These are phyloP conservation scores for Nomia melanderi DNA, from an alignment of 1,140 invertebrate genomes.

Conservation along the genomic window DNA sequence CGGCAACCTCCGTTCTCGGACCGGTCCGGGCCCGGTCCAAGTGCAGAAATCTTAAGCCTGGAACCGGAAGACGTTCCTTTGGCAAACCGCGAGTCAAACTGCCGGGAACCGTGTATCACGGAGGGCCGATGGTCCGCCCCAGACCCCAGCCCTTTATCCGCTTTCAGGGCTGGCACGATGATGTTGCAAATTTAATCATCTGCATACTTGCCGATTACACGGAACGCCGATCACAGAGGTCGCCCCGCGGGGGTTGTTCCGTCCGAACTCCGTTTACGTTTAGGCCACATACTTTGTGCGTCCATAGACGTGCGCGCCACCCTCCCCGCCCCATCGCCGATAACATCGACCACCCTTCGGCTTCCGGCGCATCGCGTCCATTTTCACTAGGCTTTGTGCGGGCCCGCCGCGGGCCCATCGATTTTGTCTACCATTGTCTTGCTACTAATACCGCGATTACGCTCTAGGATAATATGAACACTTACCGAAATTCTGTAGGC, in stretches of 20 bases:
- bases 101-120: conserved; percentile 63
- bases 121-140: conserved; percentile 53
- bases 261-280: conserved; percentile 67
- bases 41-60: conserved; percentile 43
- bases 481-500: background rate
- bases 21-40: background rate
- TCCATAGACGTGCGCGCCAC: conserved; percentile 42
- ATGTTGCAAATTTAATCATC: conserved; percentile 83
- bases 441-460: background rate
- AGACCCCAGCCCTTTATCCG: conserved; percentile 71
- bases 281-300: conserved; percentile 60
- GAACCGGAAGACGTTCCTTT: conserved; percentile 65
- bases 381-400: conserved; percentile 19
- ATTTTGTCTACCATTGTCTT: background rate
- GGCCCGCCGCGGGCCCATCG: conserved; percentile 11
- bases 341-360: background rate
- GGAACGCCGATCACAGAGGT: conserved; percentile 80
- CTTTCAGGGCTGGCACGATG: conserved; percentile 79
- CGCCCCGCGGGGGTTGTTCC: conserved; percentile 65
- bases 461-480: background rate
- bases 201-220: conserved; percentile 82
- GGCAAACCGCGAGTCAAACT: conserved; percentile 75
- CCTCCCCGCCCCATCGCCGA: background rate
- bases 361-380: conserved; percentile 27
- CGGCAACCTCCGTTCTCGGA: background rate